A percentile compares a stretch with the other conserved stretches of the same genome.
These are phyloP conservation scores for Laticauda laticaudata DNA, from an alignment of 2,113 vertebrate genomes.

Conservation along the genomic window DNA sequence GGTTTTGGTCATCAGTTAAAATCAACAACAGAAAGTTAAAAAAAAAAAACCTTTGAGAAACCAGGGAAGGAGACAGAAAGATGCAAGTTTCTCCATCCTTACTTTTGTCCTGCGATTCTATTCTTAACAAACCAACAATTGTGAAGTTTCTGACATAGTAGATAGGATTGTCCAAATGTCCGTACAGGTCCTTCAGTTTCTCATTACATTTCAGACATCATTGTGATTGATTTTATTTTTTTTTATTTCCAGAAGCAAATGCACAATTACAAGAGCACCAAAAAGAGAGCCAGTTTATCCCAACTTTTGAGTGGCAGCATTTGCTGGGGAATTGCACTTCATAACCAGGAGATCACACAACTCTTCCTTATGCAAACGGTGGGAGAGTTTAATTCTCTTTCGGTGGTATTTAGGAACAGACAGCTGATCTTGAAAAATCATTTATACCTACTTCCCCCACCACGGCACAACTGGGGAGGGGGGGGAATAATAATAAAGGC, in stretches of 20 bases:
- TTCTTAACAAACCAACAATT: not conserved
- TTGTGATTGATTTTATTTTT: not conserved
- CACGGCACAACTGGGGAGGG: not conserved
- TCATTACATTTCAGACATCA: not conserved
- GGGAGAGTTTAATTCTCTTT: not conserved
- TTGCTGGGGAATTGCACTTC: not conserved
- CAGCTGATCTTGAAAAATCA: not conserved
- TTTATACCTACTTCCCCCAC: not conserved
- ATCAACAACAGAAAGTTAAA: not conserved
- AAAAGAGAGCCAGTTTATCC: not conserved
- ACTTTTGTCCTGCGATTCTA: not conserved
- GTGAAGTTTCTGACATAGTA: not conserved
- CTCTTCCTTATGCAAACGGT: not conserved
- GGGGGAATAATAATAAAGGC: not conserved
- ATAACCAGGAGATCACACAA: not conserved
- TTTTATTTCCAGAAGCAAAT: not conserved
- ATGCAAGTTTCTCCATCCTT: not conserved
- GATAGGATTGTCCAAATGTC: not conserved
- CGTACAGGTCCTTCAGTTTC: not conserved
- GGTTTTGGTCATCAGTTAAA: not conserved
- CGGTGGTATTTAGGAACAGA: not conserved
- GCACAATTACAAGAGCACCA: not conserved
- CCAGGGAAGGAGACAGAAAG: not conserved
- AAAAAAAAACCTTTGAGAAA: not conserved
- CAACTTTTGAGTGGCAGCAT: not conserved